These are phyloP conservation scores for Rhagologus leucostigma DNA, from an alignment of 2,113 vertebrate genomes.

Conservation along the genomic window DNA sequence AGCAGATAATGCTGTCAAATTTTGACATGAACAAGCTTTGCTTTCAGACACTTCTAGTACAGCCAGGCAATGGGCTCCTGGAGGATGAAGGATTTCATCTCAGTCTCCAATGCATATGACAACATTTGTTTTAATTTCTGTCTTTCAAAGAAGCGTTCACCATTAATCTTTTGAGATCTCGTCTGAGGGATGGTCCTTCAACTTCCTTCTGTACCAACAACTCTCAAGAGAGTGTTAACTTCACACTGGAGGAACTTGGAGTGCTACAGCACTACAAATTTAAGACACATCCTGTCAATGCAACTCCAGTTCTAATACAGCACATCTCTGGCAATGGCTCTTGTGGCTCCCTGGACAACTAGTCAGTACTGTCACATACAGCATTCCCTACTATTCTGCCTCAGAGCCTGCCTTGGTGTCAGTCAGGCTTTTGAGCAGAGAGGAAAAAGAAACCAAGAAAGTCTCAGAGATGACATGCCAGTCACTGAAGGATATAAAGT, in stretches of 20 bases:
- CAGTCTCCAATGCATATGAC: not conserved
- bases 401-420: not conserved
- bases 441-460: not conserved
- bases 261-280: not conserved
- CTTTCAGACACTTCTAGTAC: not conserved
- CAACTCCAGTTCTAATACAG: not conserved
- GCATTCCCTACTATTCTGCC: not conserved
- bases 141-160: not conserved
- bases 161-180: not conserved
- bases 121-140: not conserved
- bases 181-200: not conserved
- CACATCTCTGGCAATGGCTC: not conserved
- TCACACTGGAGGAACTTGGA: not conserved
- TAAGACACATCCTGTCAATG: not conserved
- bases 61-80: not conserved
- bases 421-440: not conserved
- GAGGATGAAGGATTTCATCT: not conserved
- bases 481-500: not conserved
- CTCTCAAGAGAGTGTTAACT: not conserved
- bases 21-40: not conserved
- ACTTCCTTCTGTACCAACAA: not conserved
- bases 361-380: not conserved
- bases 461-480: not conserved
- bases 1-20: not conserved
- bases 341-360: not conserved